phyloP scores from a whole-genome alignment of 2,797 vertebrate species.

The Esox masquinongy region DNA sequence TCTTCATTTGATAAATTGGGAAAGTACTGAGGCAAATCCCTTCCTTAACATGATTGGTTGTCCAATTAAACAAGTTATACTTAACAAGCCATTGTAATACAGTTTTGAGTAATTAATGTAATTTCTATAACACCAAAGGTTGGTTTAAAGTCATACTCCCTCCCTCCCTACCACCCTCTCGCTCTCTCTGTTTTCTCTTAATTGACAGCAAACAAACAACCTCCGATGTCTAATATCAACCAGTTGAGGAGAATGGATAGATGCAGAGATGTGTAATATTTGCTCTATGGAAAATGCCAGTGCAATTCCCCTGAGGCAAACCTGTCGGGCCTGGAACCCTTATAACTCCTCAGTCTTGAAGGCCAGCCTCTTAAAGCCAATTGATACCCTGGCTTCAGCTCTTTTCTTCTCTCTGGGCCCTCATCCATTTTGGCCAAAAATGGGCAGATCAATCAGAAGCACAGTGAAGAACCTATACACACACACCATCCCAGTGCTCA shows the following conservation, averaged over 20 bases:
- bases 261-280: constrained; percentile 25
- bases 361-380: constrained; percentile 66
- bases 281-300: constrained; percentile 35
- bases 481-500: not conserved
- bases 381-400: constrained; percentile 64
- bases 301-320: constrained; percentile 42
- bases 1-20: constrained; percentile 19
- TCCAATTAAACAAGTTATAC: not conserved
- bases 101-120: not conserved
- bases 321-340: constrained; percentile 51
- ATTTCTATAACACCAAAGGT: not conserved
- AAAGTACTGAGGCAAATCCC: constrained; percentile 7
- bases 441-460: constrained; percentile 68
- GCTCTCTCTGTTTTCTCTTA: constrained; percentile 1
- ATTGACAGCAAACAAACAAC: constrained; percentile 30
- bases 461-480: constrained; percentile 58
- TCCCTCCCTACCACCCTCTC: not conserved
- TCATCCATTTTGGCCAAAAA: constrained; percentile 67
- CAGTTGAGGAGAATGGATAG: not conserved
- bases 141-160: not conserved
- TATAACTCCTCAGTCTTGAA: constrained; percentile 59
- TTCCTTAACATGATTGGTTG: not conserved
- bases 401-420: constrained; percentile 60
- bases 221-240: constrained; percentile 24
- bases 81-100: not conserved